Evolutionary conservation across 2,113 vertebrate genomes (phyloP).

Genomic region (Rhabdomys dilectus): DNA sequence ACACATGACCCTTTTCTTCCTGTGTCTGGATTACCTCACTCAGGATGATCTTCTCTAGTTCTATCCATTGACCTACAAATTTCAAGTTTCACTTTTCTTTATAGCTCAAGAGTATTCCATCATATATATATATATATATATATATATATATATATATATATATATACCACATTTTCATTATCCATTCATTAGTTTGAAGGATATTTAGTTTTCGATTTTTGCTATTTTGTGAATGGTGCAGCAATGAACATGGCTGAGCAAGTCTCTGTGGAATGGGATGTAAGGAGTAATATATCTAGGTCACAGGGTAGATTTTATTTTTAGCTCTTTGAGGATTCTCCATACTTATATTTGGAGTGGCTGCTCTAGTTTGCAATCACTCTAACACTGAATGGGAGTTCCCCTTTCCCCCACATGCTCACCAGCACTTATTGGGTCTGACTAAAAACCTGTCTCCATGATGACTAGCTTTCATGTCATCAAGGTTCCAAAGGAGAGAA

Average conservation of each 20-base stretch:
- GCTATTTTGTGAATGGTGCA: neutral
- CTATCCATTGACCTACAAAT: too few species aligned
- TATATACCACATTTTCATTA: too few species aligned
- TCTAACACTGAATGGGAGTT: neutral
- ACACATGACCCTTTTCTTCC: neutral
- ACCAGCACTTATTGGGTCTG: neutral
- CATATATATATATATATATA: too few species aligned
- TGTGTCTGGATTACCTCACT: too few species aligned
- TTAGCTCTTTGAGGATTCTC: neutral
- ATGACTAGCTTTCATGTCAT: neutral
- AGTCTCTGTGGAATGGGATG: neutral
- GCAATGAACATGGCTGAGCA: neutral
- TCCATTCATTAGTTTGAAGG: neutral
- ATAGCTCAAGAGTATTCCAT: too few species aligned
- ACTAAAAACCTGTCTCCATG: neutral
- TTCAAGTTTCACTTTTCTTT: too few species aligned
- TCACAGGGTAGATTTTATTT: neutral
- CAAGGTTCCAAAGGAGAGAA: too few species aligned
- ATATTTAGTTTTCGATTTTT: neutral
- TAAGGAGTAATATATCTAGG: neutral
- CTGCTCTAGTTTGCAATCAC: too few species aligned
- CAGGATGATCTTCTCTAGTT: too few species aligned
- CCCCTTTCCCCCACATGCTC: neutral
- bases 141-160: too few species aligned
- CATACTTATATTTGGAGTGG: neutral